A percentile compares a stretch with the other conserved stretches of the same genome.
These are phyloP conservation scores for Sebastolobus altivelis DNA, from an alignment of 2,797 vertebrate genomes.

Conservation along the genomic window DNA sequence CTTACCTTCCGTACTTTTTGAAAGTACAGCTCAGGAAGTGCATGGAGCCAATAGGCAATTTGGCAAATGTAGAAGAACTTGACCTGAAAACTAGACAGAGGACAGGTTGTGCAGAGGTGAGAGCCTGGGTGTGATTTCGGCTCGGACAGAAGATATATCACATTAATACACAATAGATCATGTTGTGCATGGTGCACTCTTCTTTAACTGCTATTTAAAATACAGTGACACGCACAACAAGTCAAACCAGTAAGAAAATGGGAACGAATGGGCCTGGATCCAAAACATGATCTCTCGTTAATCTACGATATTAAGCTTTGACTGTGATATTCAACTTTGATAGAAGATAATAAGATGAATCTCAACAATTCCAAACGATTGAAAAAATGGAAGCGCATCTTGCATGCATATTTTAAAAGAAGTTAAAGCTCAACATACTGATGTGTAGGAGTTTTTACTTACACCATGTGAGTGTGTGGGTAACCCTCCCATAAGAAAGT, in stretches of 20 bases:
- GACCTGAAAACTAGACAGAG: constrained; percentile 88
- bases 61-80: constrained; percentile 94
- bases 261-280: background rate
- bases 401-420: background rate
- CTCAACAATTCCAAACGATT: background rate
- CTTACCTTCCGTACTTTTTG: constrained; percentile 90
- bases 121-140: background rate
- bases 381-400: background rate
- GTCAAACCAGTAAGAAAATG: background rate
- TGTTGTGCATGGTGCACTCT: background rate
- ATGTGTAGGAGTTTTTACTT: constrained; percentile 65
- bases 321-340: background rate
- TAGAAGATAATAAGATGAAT: background rate
- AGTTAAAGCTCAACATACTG: background rate
- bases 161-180: background rate
- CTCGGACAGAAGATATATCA: background rate
- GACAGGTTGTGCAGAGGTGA: constrained; percentile 38
- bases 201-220: constrained; percentile 1
- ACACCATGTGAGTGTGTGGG: constrained; percentile 89
- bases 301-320: background rate
- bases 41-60: constrained; percentile 91
- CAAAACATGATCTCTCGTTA: background rate
- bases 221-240: background rate
- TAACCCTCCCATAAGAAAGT: constrained; percentile 90
- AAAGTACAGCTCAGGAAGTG: constrained; percentile 90